These are phyloP conservation scores for Flabesymbios commensalis DNA, from an alignment of 2,888 invertebrate genomes.

Conservation along the genomic window DNA sequence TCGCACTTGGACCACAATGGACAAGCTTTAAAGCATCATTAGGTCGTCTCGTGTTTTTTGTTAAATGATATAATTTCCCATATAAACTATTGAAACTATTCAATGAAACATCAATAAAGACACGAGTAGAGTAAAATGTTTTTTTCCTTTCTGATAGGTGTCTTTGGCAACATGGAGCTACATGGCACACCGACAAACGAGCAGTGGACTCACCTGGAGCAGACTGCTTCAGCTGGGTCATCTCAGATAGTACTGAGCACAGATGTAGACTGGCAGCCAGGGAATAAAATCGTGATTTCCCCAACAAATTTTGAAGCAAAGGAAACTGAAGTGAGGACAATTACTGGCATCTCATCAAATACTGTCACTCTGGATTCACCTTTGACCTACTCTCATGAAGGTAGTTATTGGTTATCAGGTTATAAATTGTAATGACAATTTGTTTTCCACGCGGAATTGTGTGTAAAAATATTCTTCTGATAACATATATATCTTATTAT, in stretches of 20 bases:
- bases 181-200: conserved; percentile 6
- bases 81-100: too few relatives aligned
- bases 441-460: too few relatives aligned
- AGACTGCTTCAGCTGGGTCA: conserved; percentile 24
- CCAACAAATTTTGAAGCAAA: conserved; percentile 19
- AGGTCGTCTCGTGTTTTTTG: too few relatives aligned
- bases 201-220: conserved; percentile 28
- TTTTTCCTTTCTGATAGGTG: conserved; percentile 4
- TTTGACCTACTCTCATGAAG: conserved; percentile 9
- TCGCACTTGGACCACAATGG: too few relatives aligned
- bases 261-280: conserved; percentile 26
- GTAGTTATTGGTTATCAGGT: too few relatives aligned
- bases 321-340: conserved; percentile 27
- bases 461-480: too few relatives aligned
- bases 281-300: conserved; percentile 25
- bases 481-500: too few relatives aligned
- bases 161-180: conserved; percentile 16
- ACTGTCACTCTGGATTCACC: conserved; percentile 5
- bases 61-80: too few relatives aligned
- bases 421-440: too few relatives aligned
- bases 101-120: too few relatives aligned
- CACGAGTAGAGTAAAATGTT: not conserved
- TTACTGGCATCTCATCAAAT: conserved; percentile 20
- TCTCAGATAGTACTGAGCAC: conserved; percentile 16
- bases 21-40: too few relatives aligned